Evolutionary conservation across 2,888 invertebrate genomes (phyloP).

Genomic region (Ethmia dodecea): DNA sequence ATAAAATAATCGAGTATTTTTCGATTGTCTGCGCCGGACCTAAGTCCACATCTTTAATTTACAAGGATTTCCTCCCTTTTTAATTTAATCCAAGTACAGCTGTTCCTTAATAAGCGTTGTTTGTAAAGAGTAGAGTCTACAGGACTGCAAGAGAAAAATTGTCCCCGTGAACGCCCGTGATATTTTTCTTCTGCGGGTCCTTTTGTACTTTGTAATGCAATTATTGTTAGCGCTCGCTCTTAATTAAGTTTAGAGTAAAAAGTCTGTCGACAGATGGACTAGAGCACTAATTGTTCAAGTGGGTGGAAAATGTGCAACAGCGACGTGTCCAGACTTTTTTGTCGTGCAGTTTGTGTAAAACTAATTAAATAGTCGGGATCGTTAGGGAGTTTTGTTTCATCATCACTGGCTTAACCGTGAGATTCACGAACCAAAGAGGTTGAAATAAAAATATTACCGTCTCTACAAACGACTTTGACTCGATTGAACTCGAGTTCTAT

Average conservation of each 20-base stretch:
- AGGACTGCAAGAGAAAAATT: conserved; percentile 6
- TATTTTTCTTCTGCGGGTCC: conserved; percentile 5
- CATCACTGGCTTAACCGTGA: no score
- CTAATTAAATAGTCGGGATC: no score
- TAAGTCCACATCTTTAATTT: background rate
- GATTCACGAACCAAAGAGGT: no score
- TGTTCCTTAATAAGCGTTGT: conserved; percentile 47
- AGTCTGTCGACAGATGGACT: no score
- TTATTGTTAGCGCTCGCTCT: conserved; percentile 7
- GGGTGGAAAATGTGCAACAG: background rate
- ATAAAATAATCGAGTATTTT: no score
- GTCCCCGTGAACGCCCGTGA: conserved; percentile 2
- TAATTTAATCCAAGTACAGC: conserved; percentile 62
- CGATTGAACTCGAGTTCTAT: no score
- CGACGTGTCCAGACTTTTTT: background rate
- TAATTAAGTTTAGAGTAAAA: conserved; percentile 8
- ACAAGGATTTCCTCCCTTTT: conserved; percentile 10
- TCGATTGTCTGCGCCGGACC: no score
- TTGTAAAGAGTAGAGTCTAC: conserved; percentile 39
- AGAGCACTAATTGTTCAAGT: no score
- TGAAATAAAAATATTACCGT: no score
- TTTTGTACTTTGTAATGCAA: conserved; percentile 11
- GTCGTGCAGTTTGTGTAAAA: no score
- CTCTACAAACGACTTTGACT: no score
- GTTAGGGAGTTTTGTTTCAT: no score